These are phyloP conservation scores for Epinephelus lanceolatus DNA, from an alignment of 2,113 vertebrate genomes.

Conservation along the genomic window DNA sequence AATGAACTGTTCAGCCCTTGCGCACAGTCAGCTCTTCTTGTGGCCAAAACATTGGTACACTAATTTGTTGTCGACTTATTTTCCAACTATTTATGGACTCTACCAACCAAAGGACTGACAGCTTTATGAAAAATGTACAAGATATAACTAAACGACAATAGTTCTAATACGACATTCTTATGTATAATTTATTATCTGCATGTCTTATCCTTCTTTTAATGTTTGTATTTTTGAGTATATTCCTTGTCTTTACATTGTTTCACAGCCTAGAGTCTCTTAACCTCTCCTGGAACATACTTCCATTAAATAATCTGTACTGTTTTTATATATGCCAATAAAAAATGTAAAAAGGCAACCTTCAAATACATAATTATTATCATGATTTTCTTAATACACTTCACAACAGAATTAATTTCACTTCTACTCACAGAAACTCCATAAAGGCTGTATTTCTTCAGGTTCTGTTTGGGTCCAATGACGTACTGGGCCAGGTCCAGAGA, in stretches of 20 bases:
- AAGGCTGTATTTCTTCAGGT: constrained; percentile 92
- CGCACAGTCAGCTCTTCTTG: no score
- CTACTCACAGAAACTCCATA: constrained; percentile 96
- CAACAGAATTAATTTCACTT: not conserved
- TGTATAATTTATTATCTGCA: not conserved
- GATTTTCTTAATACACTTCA: not conserved
- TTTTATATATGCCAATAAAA: no score
- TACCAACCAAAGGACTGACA: not conserved
- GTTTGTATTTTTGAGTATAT: not conserved
- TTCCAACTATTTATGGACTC: not conserved
- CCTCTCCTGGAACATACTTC: no score
- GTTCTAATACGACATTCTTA: not conserved
- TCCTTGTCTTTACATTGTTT: not conserved
- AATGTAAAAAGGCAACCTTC: no score
- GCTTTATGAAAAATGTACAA: not conserved
- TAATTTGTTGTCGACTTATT: no score
- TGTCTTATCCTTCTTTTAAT: not conserved
- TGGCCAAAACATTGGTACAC: no score
- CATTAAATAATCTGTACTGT: no score
- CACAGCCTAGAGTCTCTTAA: not conserved
- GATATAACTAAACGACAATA: not conserved
- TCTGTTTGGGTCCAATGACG: constrained; percentile 94
- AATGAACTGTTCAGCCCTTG: no score
- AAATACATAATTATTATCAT: not conserved
- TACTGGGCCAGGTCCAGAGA: constrained; percentile 94